Conservation (phyloP, 1,140 invertebrate genomes). For the Epicauta chinensis region DNA sequence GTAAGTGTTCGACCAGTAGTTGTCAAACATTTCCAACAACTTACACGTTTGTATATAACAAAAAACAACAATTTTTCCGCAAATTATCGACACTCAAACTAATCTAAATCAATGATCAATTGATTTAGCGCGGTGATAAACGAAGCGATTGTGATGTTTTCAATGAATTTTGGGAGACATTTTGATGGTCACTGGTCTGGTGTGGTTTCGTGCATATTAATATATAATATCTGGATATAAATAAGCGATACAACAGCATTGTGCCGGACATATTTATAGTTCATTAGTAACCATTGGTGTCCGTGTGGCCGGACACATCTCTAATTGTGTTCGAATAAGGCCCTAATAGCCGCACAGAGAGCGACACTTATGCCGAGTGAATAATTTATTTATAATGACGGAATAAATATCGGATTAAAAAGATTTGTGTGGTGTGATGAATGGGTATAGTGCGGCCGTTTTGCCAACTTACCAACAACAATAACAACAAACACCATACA, state of each 20-base stretch:
- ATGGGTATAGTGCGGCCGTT: slow-evolving; percentile 19
- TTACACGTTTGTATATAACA: too few relatives aligned
- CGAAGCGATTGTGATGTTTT: background rate
- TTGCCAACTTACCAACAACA: too few relatives aligned
- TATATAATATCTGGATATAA: slow-evolving; percentile 37
- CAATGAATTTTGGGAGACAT: background rate
- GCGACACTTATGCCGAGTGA: slow-evolving; percentile 31
- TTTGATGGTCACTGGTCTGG: slow-evolving; percentile 13
- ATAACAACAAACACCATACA: too few relatives aligned
- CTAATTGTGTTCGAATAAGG: slow-evolving; percentile 42
- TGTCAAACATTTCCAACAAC: slow-evolving; percentile 7
- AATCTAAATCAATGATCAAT: too few relatives aligned
- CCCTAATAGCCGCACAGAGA: slow-evolving; percentile 36
- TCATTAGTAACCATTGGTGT: slow-evolving; percentile 36
- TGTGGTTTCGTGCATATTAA: slow-evolving; percentile 32
- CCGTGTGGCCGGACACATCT: slow-evolving; percentile 39
- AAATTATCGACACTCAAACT: too few relatives aligned
- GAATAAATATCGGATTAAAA: slow-evolving; percentile 42
- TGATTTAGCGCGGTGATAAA: too few relatives aligned
- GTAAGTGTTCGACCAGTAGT: slow-evolving; percentile 18
- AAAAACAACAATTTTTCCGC: too few relatives aligned
- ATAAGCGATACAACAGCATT: slow-evolving; percentile 39
- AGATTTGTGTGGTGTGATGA: slow-evolving; percentile 42
- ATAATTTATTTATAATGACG: slow-evolving; percentile 43
- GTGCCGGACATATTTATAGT: slow-evolving; percentile 39